These are phyloP conservation scores for Macrobrachium rosenbergii DNA, from an alignment of 1,140 invertebrate species.

Conservation along the genomic window DNA sequence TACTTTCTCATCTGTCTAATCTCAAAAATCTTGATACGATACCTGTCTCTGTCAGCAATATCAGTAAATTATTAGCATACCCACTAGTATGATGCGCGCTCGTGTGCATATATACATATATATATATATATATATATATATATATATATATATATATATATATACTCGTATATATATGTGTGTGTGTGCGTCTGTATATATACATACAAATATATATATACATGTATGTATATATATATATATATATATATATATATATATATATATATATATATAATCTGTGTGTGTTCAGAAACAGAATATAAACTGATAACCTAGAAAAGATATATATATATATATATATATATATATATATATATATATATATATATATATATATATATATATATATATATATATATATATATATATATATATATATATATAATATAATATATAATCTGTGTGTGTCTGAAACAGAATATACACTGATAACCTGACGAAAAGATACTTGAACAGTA, in stretches of 20 bases:
- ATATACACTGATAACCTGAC: too few relatives aligned
- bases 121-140: slow-evolving; percentile 1
- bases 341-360: slow-evolving; percentile 14
- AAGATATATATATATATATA: slow-evolving; percentile 3
- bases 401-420: not conserved
- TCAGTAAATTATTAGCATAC: too few relatives aligned
- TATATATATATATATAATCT: slow-evolving; percentile 23
- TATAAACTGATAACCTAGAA: not conserved
- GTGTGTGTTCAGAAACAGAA: too few relatives aligned
- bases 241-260: slow-evolving; percentile 20
- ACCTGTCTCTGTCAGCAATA: too few relatives aligned
- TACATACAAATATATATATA: not conserved
- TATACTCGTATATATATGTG: not conserved
- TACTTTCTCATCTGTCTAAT: too few relatives aligned
- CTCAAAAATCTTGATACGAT: too few relatives aligned
- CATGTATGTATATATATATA: not conserved
- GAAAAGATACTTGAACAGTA: too few relatives aligned
- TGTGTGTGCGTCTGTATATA: not conserved
- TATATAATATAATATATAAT: too few relatives aligned
- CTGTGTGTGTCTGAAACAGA: too few relatives aligned
- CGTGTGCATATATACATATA: not conserved
- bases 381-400: slow-evolving; percentile 5
- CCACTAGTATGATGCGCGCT: not conserved
- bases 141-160: not conserved
- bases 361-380: slow-evolving; percentile 2